These are phyloP conservation scores for Anser cygnoides DNA, from an alignment of 2,113 vertebrate species.

Conservation along the genomic window DNA sequence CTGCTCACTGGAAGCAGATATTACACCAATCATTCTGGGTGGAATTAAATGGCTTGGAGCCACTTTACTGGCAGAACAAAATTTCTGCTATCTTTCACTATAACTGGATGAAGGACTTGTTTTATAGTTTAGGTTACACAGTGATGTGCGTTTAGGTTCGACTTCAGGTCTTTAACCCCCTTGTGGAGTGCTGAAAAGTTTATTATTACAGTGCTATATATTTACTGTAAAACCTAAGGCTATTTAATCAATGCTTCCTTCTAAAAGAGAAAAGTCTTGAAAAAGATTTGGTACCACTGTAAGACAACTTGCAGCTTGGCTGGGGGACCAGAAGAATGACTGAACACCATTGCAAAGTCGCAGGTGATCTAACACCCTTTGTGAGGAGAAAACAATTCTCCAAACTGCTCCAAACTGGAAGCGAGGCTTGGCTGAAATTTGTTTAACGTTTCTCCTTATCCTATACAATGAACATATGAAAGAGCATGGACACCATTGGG, in stretches of 20 bases:
- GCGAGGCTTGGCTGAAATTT: not conserved
- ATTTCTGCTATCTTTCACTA: not conserved
- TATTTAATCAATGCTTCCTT: slow-evolving; percentile 3
- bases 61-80: slow-evolving; percentile 31
- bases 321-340: not conserved
- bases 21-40: slow-evolving; percentile 9
- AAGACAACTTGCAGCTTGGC: not conserved
- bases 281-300: not conserved
- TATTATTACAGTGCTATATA: not conserved
- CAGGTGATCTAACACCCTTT: not conserved
- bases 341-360: not conserved
- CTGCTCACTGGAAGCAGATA: slow-evolving; percentile 2
- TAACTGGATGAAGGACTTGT: not conserved
- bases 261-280: not conserved
- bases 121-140: not conserved
- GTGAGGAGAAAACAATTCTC: not conserved
- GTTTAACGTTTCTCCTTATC: not conserved
- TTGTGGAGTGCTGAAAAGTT: not conserved
- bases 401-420: not conserved
- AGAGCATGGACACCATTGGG: not conserved
- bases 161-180: not conserved
- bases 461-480: not conserved
- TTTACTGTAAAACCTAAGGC: not conserved
- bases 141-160: not conserved
- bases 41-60: not conserved